phyloP scores from a whole-genome alignment of 2,797 vertebrate genomes.

The Dallia pectoralis region DNA sequence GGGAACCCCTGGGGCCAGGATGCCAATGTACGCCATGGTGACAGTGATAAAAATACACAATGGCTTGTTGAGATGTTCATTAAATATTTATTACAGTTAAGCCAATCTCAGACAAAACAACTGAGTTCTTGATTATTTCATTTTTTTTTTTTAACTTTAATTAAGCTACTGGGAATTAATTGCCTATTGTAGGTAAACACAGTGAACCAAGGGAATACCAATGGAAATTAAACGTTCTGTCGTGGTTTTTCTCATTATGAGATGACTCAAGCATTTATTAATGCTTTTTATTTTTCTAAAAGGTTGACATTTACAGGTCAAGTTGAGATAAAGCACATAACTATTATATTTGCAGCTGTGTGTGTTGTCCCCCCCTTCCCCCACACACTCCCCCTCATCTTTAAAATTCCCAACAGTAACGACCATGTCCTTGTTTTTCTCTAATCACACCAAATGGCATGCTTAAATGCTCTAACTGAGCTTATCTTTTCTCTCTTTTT shows the following conservation, averaged over 20 bases:
- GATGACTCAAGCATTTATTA: conserved; percentile 79
- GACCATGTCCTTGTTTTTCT: background rate
- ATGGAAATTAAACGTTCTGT: conserved; percentile 75
- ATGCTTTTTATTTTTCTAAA: conserved; percentile 67
- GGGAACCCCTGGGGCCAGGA: no score
- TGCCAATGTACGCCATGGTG: conserved; percentile 47
- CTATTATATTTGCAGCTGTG: conserved; percentile 27
- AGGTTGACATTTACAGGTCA: conserved; percentile 72
- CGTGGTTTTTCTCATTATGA: conserved; percentile 75
- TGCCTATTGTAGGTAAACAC: conserved; percentile 82
- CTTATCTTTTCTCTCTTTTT: conserved; percentile 7
- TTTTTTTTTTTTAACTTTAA: conserved; percentile 69
- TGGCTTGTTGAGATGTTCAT: conserved; percentile 71
- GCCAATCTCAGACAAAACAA: conserved; percentile 70
- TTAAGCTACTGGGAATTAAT: conserved; percentile 81
- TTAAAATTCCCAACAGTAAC: background rate
- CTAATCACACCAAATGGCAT: background rate
- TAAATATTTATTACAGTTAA: conserved; percentile 76
- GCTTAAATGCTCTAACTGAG: background rate
- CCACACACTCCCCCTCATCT: conserved; percentile 29
- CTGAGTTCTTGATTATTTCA: conserved; percentile 28
- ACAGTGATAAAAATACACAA: conserved; percentile 76
- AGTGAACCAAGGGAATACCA: conserved; percentile 71
- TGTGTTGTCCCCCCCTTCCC: conserved; percentile 42
- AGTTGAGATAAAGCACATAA: conserved; percentile 56